Conservation (phyloP, 2,797 vertebrate genomes). For the Anableps anableps region DNA sequence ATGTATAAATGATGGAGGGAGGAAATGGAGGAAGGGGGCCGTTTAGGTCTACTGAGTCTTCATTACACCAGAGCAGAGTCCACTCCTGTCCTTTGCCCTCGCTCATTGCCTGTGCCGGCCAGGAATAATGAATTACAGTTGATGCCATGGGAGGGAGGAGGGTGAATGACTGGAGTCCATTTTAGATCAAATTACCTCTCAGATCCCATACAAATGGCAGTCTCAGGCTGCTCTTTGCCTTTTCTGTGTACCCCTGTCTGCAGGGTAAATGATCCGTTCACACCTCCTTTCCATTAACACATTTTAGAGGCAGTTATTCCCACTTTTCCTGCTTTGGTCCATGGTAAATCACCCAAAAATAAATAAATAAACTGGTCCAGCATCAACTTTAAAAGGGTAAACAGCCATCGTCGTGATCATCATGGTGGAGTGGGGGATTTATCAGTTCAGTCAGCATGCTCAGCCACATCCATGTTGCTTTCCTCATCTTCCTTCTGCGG, state of each 20-base stretch:
- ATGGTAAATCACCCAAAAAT: slow-evolving; percentile 5
- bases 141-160: slow-evolving; percentile 72
- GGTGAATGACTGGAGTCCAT: slow-evolving; percentile 75
- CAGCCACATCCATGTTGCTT: slow-evolving; percentile 53
- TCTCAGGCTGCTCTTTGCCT: slow-evolving; percentile 52
- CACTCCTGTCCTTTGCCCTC: slow-evolving; percentile 77
- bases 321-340: slow-evolving; percentile 20
- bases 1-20: slow-evolving; percentile 39
- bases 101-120: slow-evolving; percentile 71
- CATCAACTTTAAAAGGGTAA: slow-evolving; percentile 37
- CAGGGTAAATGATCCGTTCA: slow-evolving; percentile 49
- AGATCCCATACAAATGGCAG: slow-evolving; percentile 78
- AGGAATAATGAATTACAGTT: slow-evolving; percentile 82
- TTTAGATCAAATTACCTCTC: slow-evolving; percentile 82
- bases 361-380: slow-evolving; percentile 8
- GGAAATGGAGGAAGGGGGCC: slow-evolving; percentile 25
- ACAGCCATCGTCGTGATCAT: slow-evolving; percentile 17
- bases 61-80: slow-evolving; percentile 78
- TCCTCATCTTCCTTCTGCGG: slow-evolving; percentile 58
- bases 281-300: slow-evolving; percentile 41
- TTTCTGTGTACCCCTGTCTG: slow-evolving; percentile 35
- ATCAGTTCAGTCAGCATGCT: slow-evolving; percentile 61
- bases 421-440: slow-evolving; percentile 51
- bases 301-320: slow-evolving; percentile 17
- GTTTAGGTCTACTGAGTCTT: slow-evolving; percentile 81